Percentiles rank a stretch among this genome's conserved stretches.
Evolutionary conservation across 2,113 vertebrate genomes (phyloP).

Genomic region (Psettodes erumei): DNA sequence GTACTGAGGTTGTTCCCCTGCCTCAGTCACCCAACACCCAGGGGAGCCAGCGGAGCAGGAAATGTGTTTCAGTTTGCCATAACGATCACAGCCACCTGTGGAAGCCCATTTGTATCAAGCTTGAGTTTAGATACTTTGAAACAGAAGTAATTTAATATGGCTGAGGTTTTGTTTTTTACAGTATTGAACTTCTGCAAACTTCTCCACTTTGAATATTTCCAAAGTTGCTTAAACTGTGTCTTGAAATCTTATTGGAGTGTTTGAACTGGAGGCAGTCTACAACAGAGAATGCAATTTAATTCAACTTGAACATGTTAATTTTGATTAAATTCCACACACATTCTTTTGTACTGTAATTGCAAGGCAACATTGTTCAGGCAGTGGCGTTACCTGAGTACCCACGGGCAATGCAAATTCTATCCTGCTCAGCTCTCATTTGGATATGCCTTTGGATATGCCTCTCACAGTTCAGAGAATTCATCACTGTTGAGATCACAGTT

Average conservation of each 20-base stretch:
- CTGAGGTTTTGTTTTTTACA: background rate
- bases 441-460: slow-evolving; percentile 38
- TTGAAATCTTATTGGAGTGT: slow-evolving; percentile 53
- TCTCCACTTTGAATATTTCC: slow-evolving; percentile 37
- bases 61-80: slow-evolving; percentile 41
- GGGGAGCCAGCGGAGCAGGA: slow-evolving; percentile 24
- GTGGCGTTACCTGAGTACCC: slow-evolving; percentile 59
- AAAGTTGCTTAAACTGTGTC: slow-evolving; percentile 23
- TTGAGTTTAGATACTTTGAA: slow-evolving; percentile 13
- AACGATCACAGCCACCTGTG: slow-evolving; percentile 14
- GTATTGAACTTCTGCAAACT: slow-evolving; percentile 31
- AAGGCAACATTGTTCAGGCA: slow-evolving; percentile 59
- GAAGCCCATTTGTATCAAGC: slow-evolving; percentile 18
- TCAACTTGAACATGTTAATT: slow-evolving; percentile 62
- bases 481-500: slow-evolving; percentile 46
- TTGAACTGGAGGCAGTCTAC: slow-evolving; percentile 63
- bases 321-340: slow-evolving; percentile 62
- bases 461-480: slow-evolving; percentile 52
- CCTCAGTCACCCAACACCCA: slow-evolving; percentile 20
- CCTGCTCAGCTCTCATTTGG: slow-evolving; percentile 23
- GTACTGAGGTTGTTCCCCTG: slow-evolving; percentile 16
- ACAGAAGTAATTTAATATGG: slow-evolving; percentile 15
- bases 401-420: slow-evolving; percentile 39
- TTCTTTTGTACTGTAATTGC: slow-evolving; percentile 55
- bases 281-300: slow-evolving; percentile 60